phyloP scores from a whole-genome alignment of 2,888 invertebrate genomes.

The Spodoptera littoralis region DNA sequence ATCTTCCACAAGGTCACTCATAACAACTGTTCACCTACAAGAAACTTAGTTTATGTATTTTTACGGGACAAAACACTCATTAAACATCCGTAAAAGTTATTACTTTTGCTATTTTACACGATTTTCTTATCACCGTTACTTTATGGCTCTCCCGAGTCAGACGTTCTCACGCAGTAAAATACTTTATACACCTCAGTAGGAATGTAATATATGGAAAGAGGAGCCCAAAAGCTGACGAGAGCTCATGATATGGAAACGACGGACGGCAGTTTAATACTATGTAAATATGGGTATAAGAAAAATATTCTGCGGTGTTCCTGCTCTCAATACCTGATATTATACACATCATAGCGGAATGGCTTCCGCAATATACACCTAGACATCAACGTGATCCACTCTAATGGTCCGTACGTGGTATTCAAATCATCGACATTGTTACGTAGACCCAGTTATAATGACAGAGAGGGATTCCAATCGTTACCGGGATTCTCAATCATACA shows the following conservation, averaged over 20 bases:
- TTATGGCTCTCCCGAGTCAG: conserved; percentile 33
- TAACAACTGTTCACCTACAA: conserved; percentile 22
- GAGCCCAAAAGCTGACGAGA: conserved; percentile 19
- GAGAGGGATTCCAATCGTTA: conserved; percentile 9
- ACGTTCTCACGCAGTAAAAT: conserved; percentile 38
- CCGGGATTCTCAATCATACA: conserved; percentile 24
- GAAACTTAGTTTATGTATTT: conserved; percentile 6
- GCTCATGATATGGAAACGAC: conserved; percentile 26
- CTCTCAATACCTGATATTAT: conserved; percentile 33
- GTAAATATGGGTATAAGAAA: conserved; percentile 45
- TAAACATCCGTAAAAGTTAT: conserved; percentile 29
- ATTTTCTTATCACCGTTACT: conserved; percentile 42
- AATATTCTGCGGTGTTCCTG: conserved; percentile 35
- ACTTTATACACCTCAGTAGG: conserved; percentile 20
- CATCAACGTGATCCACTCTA: conserved; percentile 24
- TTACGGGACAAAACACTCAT: conserved; percentile 13
- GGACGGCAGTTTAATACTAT: conserved; percentile 41
- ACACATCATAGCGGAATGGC: conserved; percentile 41
- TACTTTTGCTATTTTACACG: conserved; percentile 21
- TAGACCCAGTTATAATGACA: conserved; percentile 40
- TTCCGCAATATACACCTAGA: conserved; percentile 43
- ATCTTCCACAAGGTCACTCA: conserved; percentile 24
- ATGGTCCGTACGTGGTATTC: conserved; percentile 39
- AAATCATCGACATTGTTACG: conserved; percentile 40
- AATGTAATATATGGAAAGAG: conserved; percentile 25